Conservation (phyloP, 2,888 invertebrate genomes). For the Sepioteuthis lessoniana region DNA sequence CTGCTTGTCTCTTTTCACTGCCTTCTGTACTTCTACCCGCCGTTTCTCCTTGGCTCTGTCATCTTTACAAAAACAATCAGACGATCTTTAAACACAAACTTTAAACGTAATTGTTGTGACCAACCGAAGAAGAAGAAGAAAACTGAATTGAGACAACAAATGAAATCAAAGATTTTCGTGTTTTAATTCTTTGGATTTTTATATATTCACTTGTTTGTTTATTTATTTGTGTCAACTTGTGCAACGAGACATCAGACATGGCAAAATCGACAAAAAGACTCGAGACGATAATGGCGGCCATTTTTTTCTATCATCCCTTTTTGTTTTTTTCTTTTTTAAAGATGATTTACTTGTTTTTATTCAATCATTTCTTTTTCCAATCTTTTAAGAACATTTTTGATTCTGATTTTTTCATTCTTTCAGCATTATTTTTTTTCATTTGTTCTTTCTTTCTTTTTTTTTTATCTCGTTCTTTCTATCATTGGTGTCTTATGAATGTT, state of each 20-base stretch:
- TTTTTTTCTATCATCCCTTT: too few relatives aligned
- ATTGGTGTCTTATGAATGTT: too few relatives aligned
- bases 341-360: too few relatives aligned
- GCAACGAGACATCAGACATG: background rate
- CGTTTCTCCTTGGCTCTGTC: background rate
- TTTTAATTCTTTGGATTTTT: background rate
- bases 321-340: too few relatives aligned
- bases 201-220: background rate
- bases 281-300: too few relatives aligned
- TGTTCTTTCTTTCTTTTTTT: too few relatives aligned
- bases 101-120: conserved; percentile 6
- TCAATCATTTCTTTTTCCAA: too few relatives aligned
- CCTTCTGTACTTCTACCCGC: background rate
- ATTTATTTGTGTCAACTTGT: background rate
- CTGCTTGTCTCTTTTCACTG: background rate
- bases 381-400: background rate
- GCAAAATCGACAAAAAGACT: too few relatives aligned
- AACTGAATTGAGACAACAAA: background rate
- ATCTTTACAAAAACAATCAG: background rate
- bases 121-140: background rate
- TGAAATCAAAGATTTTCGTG: background rate
- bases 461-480: too few relatives aligned
- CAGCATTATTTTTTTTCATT: too few relatives aligned
- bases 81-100: background rate
- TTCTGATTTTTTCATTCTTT: background rate